Base-by-base conservation (phyloP, 2,888 invertebrate species). In the Amphipoea lucens region DNA sequence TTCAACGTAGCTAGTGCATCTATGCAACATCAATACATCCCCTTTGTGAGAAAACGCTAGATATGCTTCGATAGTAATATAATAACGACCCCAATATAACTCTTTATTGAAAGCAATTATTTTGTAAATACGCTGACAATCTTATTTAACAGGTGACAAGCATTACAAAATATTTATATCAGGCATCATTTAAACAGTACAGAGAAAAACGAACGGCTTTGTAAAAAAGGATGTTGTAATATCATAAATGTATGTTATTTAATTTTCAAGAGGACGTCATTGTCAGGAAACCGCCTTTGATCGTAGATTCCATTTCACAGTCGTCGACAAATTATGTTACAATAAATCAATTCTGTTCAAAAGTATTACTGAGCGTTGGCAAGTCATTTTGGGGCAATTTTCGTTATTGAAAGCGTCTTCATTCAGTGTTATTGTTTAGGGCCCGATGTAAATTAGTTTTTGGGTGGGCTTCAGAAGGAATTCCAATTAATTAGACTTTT, bases 371-470 rank as follows among this genome's bases (percentile, higher is more conserved):
- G 89, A 85, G 88, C 86, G 90, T 87, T 90, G 87, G 90, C 89
- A 91, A 94, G 91, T 93, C 88, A 93, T 94, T 94, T 94, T 92
- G 87, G 88, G 89, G 88, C 91, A 94, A 94, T 94, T 95, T 93
- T 93, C 92, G 90, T 93, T 93, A 93, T 94, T 92, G 93, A 93
- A 92, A 90, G 90, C 91, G 91, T 93, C 93, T 94, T 93, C 90
- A 92, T 92, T 92, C 90, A 84, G 84, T 92, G 93, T 94, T 94
- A 94, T 94, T 95, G 93, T 95, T 94, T 93, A 94, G 91, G 90
- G 92, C 83, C 90, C 91, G 88, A 94, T 95, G 94, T 93, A 95
- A 95, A 95, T 95, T 94, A 93, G 93, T 90, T 91, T 89, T 90
- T 89, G 91, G 92, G 91, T 90, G 90, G 90, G 89, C 88, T 92